Percentiles rank a stretch among this genome's conserved stretches.
Conservation (phyloP, 2,888 invertebrate genomes). For the Rotaria sp. region DNA sequence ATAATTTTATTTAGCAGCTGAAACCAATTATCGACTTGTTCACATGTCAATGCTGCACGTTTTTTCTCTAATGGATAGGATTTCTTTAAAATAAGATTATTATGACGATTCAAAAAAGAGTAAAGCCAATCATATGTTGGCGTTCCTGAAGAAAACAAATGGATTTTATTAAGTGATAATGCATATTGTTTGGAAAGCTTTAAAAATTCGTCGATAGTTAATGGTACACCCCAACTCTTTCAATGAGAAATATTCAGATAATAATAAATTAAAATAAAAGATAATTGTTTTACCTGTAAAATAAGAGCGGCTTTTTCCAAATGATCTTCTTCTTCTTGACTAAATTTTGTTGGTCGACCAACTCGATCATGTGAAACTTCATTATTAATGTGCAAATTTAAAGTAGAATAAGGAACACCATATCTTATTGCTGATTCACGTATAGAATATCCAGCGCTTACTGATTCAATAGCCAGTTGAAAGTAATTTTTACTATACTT, state of each 20-base stretch:
- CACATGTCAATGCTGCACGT: neutral
- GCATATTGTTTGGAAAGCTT: neutral
- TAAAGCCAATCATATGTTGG: neutral
- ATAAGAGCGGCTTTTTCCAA: neutral
- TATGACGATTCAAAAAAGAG: neutral
- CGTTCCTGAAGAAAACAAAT: neutral
- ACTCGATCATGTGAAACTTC: neutral
- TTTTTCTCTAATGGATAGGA: neutral
- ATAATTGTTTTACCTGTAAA: too few species aligned
- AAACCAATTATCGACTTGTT: neutral
- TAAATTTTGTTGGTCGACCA: neutral
- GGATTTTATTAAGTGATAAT: neutral
- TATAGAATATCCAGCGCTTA: neutral
- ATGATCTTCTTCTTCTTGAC: neutral
- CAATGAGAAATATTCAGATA: neutral
- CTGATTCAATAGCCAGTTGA: neutral
- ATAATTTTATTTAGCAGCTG: neutral
- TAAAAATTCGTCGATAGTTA: neutral
- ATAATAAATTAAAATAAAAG: too few species aligned
- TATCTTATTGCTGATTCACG: neutral
- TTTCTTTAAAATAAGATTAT: neutral
- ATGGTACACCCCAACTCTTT: neutral
- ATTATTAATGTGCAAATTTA: neutral
- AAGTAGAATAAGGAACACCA: neutral
- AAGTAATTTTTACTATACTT: neutral